These are phyloP conservation scores for Chalcosyrphus nemorum DNA, from an alignment of 2,888 invertebrate genomes.

Conservation along the genomic window DNA sequence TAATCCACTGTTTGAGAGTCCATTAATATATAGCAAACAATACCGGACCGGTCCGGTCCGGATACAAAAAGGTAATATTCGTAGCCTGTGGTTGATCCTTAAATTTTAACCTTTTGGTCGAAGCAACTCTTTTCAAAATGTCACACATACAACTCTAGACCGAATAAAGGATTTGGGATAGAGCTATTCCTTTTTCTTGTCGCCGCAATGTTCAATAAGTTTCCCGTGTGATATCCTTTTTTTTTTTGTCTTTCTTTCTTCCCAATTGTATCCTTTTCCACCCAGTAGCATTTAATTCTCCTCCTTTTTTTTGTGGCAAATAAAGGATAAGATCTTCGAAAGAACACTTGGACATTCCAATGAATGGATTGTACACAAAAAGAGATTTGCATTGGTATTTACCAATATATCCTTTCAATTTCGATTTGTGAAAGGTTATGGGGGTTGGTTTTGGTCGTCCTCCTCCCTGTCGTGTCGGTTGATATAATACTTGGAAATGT, in stretches of 20 bases:
- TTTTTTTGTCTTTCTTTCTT: slow-evolving; percentile 38
- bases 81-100: slow-evolving; percentile 45
- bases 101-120: slow-evolving; percentile 24
- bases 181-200: slow-evolving; percentile 14
- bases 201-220: slow-evolving; percentile 69
- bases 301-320: slow-evolving; percentile 40
- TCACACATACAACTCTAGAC: slow-evolving; percentile 3
- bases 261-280: slow-evolving; percentile 2
- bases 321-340: slow-evolving; percentile 60
- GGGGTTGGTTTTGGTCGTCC: slow-evolving; percentile 1
- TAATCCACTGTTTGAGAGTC: slow-evolving; percentile 67
- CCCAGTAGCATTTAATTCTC: slow-evolving; percentile 55
- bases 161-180: slow-evolving; percentile 56
- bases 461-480: background rate
- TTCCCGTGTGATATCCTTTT: slow-evolving; percentile 67
- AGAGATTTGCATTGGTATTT: slow-evolving; percentile 60
- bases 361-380: slow-evolving; percentile 52
- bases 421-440: slow-evolving; percentile 28
- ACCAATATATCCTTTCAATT: slow-evolving; percentile 57
- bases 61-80: slow-evolving; percentile 18
- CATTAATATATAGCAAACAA: slow-evolving; percentile 66
- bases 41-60: too few species aligned
- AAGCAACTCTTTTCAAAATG: slow-evolving; percentile 52
- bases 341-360: slow-evolving; percentile 49
- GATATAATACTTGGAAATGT: slow-evolving; percentile 51